These are phyloP conservation scores for Scaptomyza reducta DNA, from an alignment of 2,888 invertebrate species.

Conservation along the genomic window DNA sequence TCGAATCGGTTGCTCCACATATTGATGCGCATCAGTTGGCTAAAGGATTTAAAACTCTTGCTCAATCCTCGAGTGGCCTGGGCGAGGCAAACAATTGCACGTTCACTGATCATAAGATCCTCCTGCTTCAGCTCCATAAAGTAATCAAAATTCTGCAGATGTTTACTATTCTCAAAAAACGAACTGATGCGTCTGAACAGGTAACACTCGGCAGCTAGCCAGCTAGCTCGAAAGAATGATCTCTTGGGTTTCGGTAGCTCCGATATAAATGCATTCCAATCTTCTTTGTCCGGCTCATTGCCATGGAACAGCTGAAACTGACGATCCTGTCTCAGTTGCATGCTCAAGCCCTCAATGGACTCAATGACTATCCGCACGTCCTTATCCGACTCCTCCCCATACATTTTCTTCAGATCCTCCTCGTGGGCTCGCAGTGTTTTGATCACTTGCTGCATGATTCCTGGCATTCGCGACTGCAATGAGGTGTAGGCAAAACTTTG, in stretches of 20 bases:
- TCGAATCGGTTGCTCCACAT: slow-evolving; percentile 94
- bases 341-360: slow-evolving; percentile 91
- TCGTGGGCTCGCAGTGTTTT: slow-evolving; percentile 91
- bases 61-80: slow-evolving; percentile 40
- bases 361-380: slow-evolving; percentile 90
- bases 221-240: slow-evolving; percentile 90
- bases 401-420: slow-evolving; percentile 85
- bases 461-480: slow-evolving; percentile 93
- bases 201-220: slow-evolving; percentile 97
- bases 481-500: slow-evolving; percentile 93
- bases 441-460: slow-evolving; percentile 93
- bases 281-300: slow-evolving; percentile 74
- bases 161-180: slow-evolving; percentile 86
- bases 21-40: slow-evolving; percentile 86
- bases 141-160: slow-evolving; percentile 89
- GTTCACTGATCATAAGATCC: slow-evolving; percentile 84
- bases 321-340: slow-evolving; percentile 95
- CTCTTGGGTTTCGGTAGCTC: slow-evolving; percentile 82
- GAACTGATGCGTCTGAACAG: slow-evolving; percentile 91
- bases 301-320: slow-evolving; percentile 86
- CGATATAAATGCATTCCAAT: slow-evolving; percentile 85
- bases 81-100: slow-evolving; percentile 60
- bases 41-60: slow-evolving; percentile 48
- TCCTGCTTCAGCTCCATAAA: slow-evolving; percentile 90
- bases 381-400: slow-evolving; percentile 87